Conservation (phyloP, 2,113 vertebrate genomes). For the Mionectes macconnelli region DNA sequence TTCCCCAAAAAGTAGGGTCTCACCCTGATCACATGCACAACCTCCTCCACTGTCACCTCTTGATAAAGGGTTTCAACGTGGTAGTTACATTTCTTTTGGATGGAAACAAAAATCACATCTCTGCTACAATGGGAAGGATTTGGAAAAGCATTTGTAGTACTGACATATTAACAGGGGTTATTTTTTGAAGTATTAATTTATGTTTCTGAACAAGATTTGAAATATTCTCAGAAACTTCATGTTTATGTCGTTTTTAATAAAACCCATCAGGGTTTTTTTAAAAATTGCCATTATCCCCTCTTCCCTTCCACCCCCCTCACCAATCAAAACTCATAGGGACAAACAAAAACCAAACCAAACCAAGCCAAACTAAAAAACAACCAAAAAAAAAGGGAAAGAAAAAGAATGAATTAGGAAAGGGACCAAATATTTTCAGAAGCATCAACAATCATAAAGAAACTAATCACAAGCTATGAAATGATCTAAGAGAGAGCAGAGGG, state of each 20-base stretch:
- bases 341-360: neutral
- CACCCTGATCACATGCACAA: neutral
- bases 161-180: neutral
- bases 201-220: neutral
- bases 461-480: neutral
- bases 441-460: neutral
- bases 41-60: neutral
- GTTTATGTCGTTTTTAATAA: neutral
- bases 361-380: neutral
- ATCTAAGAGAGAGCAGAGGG: neutral
- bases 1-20: neutral
- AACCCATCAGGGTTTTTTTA: neutral
- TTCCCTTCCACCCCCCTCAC: neutral
- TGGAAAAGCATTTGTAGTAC: neutral
- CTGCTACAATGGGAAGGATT: neutral
- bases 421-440: neutral
- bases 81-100: neutral
- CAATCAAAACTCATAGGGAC: neutral
- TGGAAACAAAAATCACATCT: neutral
- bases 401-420: neutral
- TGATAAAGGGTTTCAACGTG: neutral
- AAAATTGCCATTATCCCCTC: rapidly evolving
- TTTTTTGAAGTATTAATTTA: neutral
- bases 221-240: neutral
- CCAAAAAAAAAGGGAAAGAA: neutral